Evolutionary conservation across 1,140 invertebrate species (phyloP).

Genomic region (Lasaia peninsularis): DNA sequence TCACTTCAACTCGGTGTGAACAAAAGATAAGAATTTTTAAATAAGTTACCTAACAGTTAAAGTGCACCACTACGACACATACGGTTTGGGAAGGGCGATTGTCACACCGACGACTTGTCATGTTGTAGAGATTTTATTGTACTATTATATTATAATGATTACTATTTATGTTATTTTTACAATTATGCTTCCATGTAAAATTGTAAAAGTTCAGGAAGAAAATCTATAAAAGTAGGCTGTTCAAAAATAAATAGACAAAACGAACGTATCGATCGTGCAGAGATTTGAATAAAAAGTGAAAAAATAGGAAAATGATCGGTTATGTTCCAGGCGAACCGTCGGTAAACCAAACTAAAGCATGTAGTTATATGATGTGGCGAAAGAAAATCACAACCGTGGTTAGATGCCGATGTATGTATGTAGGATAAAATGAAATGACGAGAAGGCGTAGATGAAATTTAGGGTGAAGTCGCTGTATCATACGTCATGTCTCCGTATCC

Average conservation of each 20-base stretch:
- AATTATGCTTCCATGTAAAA: constrained; percentile 66
- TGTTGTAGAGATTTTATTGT: neutral
- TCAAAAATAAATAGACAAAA: constrained; percentile 47
- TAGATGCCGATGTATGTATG: constrained; percentile 55
- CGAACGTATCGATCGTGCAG: constrained; percentile 55
- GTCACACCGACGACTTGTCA: constrained; percentile 58
- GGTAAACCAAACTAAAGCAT: constrained; percentile 60
- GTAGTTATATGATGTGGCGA: constrained; percentile 61
- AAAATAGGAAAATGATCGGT: constrained; percentile 47
- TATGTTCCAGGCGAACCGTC: constrained; percentile 61
- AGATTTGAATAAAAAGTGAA: constrained; percentile 42
- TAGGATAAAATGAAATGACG: constrained; percentile 66
- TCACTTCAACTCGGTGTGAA: constrained; percentile 42
- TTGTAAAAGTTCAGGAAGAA: constrained; percentile 48
- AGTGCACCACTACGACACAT: constrained; percentile 44
- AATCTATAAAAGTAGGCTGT: constrained; percentile 38
- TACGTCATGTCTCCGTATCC: constrained; percentile 99
- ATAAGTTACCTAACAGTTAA: constrained; percentile 33
- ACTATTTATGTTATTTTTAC: constrained; percentile 33
- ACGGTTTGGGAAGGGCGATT: constrained; percentile 69
- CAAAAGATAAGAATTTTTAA: neutral
- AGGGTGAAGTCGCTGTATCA: constrained; percentile 79
- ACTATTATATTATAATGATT: constrained; percentile 1
- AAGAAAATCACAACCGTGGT: constrained; percentile 62
- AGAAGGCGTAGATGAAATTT: constrained; percentile 66